Evolutionary conservation across 2,888 invertebrate genomes (phyloP), one percentile per base, ranked within the genome.

Genomic region (Cheilosia vulpina): DNA sequence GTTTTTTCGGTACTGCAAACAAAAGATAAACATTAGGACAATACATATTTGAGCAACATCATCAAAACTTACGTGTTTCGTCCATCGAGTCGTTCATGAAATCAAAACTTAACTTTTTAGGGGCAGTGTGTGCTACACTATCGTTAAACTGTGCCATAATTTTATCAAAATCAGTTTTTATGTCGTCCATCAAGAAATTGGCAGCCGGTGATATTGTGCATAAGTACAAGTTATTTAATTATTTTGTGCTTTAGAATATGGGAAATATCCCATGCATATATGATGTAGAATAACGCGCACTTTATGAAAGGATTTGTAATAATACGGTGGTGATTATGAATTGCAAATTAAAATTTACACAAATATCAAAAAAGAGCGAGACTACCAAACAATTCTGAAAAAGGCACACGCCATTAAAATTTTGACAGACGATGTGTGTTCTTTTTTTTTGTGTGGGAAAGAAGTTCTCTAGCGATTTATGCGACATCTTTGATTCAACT

Each of bases 91-190:
- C 89, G 15, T 89, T 90, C 13, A 90, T 81, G 75, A 89, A 88
- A 62, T 91, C 90, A 76, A 92, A 92, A 43, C 88, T 89, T 3
- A 92, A 88, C 58, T 91, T 91, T 65, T 92, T 92, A 2, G 92
- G 92, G 2, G 91, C 90, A 0, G 90, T 89, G 60, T 92, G 90
- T 3, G 90, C 90, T 5, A 91, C 87, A 82, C 90, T 90, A 41
- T 91, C 91, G 47, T 91, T 90, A 17, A 91, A 92, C 24, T 90
- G 89, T 5, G 89, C 91, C 89, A 92, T 89, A 34, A 92, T 91
- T 87, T 90, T 91, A 41, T 91, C 91, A 31, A 92, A 89, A 81
- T 90, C 91, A 58, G 90, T 90, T 72, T 91, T 90, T 27, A 91
- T 91, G 58, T 92, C 90, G 50, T 92, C 92, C 92, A 92, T 92